Conservation (phyloP, 1,140 invertebrate species). For the Orius insidiosus region DNA sequence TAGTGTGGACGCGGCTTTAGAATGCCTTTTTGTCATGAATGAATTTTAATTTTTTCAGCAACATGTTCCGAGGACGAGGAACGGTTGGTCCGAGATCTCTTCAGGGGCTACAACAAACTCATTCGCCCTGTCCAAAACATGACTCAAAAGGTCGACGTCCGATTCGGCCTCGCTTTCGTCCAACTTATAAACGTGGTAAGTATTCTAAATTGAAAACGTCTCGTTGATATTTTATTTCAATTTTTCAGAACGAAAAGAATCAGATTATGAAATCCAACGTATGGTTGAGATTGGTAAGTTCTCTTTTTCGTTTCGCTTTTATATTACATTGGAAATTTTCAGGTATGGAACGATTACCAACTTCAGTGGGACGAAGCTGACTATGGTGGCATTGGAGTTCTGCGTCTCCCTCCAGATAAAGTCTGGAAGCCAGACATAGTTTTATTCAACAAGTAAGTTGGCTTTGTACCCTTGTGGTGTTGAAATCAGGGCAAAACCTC, state of each 20-base stretch:
- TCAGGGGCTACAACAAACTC: conserved; percentile 96
- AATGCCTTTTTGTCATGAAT: conserved; percentile 23
- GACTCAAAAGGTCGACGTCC: conserved; percentile 89
- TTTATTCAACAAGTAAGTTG: conserved; percentile 96
- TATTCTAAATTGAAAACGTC: conserved; percentile 26
- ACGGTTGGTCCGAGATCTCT: conserved; percentile 85
- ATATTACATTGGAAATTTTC: conserved; percentile 14
- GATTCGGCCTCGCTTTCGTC: conserved; percentile 92
- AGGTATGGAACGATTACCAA: conserved; percentile 96
- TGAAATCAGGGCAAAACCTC: too few relatives aligned
- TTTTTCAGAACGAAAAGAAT: conserved; percentile 91
- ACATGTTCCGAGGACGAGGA: conserved; percentile 87
- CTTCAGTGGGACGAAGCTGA: conserved; percentile 94
- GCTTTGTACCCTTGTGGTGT: too few relatives aligned
- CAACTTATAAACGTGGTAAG: conserved; percentile 98
- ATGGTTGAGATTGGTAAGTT: conserved; percentile 76
- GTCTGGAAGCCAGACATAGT: conserved; percentile 99
- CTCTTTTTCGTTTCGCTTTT: background rate
- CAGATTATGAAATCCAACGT: conserved; percentile 99
- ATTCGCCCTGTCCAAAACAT: conserved; percentile 96
- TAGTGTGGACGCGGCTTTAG: too few relatives aligned
- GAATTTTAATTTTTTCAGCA: conserved; percentile 29
- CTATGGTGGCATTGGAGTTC: conserved; percentile 89
- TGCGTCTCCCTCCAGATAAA: conserved; percentile 92
- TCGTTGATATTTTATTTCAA: background rate